These are phyloP conservation scores for Echinometra lucunter DNA, from an alignment of 53 echinoderm and acorn worm species.

Conservation along the genomic window DNA sequence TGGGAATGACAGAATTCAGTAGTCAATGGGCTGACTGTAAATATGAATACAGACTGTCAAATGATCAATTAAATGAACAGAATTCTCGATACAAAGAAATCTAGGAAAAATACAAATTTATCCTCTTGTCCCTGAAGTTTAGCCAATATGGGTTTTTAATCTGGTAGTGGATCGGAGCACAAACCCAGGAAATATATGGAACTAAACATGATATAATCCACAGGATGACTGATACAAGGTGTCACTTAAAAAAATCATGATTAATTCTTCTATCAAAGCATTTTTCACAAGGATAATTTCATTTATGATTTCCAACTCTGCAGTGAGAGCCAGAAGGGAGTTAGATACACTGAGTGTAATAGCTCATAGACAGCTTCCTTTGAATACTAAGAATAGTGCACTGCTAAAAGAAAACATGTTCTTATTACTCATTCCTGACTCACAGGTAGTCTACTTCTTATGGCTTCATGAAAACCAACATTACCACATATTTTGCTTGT, in stretches of 20 bases:
- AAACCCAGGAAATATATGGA: constrained; percentile 28
- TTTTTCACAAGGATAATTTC: not conserved
- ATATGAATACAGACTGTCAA: too few relatives aligned
- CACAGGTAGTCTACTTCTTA: not conserved
- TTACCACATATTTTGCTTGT: not conserved
- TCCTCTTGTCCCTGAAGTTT: not conserved
- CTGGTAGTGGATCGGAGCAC: not conserved
- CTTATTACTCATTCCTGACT: not conserved
- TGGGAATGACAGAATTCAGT: too few relatives aligned
- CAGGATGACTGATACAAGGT: not conserved
- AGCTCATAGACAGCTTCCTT: too few relatives aligned
- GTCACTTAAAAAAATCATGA: not conserved
- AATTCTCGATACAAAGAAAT: too few relatives aligned
- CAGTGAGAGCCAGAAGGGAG: not conserved
- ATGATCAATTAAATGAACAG: too few relatives aligned
- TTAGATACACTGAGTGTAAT: not conserved
- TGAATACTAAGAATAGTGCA: not conserved
- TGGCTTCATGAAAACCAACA: too few relatives aligned
- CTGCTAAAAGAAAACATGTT: not conserved
- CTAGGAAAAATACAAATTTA: not conserved
- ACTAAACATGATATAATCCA: constrained; percentile 3
- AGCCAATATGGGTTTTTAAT: constrained; percentile 13
- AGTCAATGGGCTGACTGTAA: too few relatives aligned
- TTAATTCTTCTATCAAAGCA: not conserved
- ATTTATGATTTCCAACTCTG: too few relatives aligned